phyloP scores from a whole-genome alignment of 1,140 invertebrate species.

The Octopus sinensis region DNA sequence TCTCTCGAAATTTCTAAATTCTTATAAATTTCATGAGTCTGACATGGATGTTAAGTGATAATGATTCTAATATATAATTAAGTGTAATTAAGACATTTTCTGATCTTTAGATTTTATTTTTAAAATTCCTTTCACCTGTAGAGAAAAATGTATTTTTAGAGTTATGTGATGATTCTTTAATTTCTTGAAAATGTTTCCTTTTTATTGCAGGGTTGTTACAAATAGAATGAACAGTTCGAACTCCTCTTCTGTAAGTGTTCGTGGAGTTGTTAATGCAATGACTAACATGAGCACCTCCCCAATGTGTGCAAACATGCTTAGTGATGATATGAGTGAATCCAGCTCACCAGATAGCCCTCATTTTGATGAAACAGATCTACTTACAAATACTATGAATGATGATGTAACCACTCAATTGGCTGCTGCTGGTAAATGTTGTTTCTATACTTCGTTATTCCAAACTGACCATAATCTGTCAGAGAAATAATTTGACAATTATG shows the following conservation, averaged over 20 bases:
- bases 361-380: constrained; percentile 3
- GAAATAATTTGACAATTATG: no score
- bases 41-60: no score
- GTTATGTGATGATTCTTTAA: no score
- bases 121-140: no score
- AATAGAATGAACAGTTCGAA: background rate
- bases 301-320: background rate
- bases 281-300: constrained; percentile 1
- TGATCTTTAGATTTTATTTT: no score
- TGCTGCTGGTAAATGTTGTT: background rate
- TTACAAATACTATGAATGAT: background rate
- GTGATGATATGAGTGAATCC: constrained; percentile 4
- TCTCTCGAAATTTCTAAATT: no score
- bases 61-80: no score
- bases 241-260: background rate
- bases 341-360: background rate
- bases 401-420: background rate
- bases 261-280: background rate
- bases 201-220: background rate
- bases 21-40: no score
- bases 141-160: no score
- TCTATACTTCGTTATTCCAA: background rate
- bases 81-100: no score
- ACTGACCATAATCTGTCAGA: no score
- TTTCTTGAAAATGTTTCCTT: no score